These are phyloP conservation scores for Drosophila planitibia DNA, from an alignment of 2,888 invertebrate genomes.

Conservation along the genomic window DNA sequence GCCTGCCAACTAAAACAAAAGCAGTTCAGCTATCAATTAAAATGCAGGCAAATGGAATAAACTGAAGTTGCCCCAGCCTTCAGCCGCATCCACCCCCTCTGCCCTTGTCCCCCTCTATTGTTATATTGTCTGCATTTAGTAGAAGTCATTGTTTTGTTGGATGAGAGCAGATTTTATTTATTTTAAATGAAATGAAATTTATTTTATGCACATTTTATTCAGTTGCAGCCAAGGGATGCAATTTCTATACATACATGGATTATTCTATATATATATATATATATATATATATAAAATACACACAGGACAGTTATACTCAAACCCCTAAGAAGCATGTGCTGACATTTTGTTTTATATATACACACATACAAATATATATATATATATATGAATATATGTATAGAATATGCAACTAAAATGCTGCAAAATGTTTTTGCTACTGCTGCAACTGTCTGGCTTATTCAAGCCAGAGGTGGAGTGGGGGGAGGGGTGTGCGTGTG, in stretches of 20 bases:
- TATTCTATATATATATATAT: neutral
- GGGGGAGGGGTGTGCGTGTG: too few species aligned
- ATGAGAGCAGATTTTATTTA: slow-evolving; percentile 65
- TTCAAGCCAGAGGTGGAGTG: neutral
- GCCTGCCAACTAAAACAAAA: slow-evolving; percentile 19
- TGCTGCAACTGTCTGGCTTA: slow-evolving; percentile 66
- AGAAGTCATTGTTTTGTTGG: slow-evolving; percentile 60
- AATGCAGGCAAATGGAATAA: slow-evolving; percentile 59
- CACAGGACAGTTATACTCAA: slow-evolving; percentile 11
- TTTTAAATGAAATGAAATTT: slow-evolving; percentile 80
- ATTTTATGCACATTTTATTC: slow-evolving; percentile 78
- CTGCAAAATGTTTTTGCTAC: slow-evolving; percentile 75
- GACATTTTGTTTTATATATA: slow-evolving; percentile 35
- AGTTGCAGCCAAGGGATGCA: slow-evolving; percentile 54
- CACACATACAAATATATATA: neutral
- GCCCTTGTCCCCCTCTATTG: neutral
- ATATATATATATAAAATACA: slow-evolving; percentile 1
- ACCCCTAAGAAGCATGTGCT: slow-evolving; percentile 4
- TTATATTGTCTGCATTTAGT: slow-evolving; percentile 52
- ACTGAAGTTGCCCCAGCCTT: slow-evolving; percentile 11
- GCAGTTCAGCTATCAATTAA: slow-evolving; percentile 69
- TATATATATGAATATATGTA: slow-evolving; percentile 32
- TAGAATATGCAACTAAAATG: slow-evolving; percentile 79
- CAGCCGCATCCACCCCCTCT: too few species aligned
- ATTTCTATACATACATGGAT: slow-evolving; percentile 56